Evolutionary conservation across 2,113 vertebrate genomes (phyloP).

Genomic region (Amphilophus citrinellus): DNA sequence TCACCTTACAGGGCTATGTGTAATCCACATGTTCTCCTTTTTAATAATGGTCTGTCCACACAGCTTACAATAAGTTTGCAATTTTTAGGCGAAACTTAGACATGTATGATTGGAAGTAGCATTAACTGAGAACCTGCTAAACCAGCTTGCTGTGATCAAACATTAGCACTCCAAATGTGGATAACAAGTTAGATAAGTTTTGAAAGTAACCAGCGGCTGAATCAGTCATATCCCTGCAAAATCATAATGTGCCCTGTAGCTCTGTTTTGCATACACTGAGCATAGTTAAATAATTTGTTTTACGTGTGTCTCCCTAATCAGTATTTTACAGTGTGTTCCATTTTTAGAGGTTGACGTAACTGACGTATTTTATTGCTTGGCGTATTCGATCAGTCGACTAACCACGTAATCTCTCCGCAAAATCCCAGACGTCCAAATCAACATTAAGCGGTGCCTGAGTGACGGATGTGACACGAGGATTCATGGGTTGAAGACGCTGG

Average conservation of each 20-base stretch:
- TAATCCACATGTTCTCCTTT: not conserved
- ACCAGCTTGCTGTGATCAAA: too few relatives aligned
- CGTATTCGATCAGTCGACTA: conserved; percentile 30
- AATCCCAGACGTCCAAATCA: conserved; percentile 93
- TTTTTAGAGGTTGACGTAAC: not conserved
- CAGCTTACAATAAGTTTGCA: too few relatives aligned
- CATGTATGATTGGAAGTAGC: too few relatives aligned
- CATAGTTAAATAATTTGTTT: not conserved
- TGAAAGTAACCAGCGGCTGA: too few relatives aligned
- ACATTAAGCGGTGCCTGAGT: conserved; percentile 96
- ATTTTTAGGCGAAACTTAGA: too few relatives aligned
- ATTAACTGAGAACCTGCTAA: too few relatives aligned
- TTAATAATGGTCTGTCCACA: not conserved
- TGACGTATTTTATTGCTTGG: not conserved
- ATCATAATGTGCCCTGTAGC: not conserved
- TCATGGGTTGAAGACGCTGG: conserved; percentile 92
- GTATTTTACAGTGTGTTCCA: not conserved
- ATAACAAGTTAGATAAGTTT: too few relatives aligned
- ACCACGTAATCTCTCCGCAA: conserved; percentile 25
- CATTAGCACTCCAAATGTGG: too few relatives aligned
- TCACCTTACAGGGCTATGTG: not conserved
- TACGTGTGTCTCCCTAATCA: not conserved
- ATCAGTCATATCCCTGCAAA: not conserved
- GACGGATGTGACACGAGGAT: conserved; percentile 97
- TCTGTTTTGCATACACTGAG: not conserved